phyloP scores from a whole-genome alignment of 2,888 invertebrate species.

The Andrena fulva region DNA sequence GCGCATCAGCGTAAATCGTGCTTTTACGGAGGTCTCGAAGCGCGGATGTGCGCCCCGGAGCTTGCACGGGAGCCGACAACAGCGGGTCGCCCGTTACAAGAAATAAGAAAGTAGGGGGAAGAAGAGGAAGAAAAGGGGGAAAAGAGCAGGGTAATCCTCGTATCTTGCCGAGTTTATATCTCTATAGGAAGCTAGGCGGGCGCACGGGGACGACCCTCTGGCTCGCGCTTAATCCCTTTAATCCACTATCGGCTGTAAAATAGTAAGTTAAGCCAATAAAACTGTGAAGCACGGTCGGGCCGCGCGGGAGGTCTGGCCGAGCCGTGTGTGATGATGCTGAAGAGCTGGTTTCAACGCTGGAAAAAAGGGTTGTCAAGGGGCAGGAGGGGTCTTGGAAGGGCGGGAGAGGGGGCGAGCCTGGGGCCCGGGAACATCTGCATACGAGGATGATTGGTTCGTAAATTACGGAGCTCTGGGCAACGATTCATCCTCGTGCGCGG shows the following conservation, averaged over 20 bases:
- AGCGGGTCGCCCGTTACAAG: conserved; percentile 53
- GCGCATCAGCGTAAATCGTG: conserved; percentile 57
- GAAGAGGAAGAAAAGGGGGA: neutral
- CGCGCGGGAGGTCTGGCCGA: conserved; percentile 66
- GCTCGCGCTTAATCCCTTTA: conserved; percentile 72
- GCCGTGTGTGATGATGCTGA: conserved; percentile 51
- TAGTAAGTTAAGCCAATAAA: conserved; percentile 74
- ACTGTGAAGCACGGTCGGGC: conserved; percentile 61
- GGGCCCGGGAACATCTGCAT: conserved; percentile 78
- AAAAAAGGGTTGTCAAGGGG: conserved; percentile 35
- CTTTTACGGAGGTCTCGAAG: conserved; percentile 53
- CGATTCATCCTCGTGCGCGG: conserved; percentile 43
- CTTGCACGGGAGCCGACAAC: conserved; percentile 1
- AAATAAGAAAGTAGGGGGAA: neutral
- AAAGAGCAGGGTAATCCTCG: conserved; percentile 66
- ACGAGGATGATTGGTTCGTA: conserved; percentile 82
- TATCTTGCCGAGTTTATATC: conserved; percentile 76
- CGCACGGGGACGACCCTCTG: conserved; percentile 32
- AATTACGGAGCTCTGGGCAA: conserved; percentile 82
- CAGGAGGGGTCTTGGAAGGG: neutral
- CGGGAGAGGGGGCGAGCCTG: conserved; percentile 52
- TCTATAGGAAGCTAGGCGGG: conserved; percentile 63
- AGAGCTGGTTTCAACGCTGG: conserved; percentile 29
- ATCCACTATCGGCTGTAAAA: conserved; percentile 76
- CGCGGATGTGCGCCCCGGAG: conserved; percentile 29